Percentiles rank a stretch among this genome's conserved stretches.
Evolutionary conservation across 2,113 vertebrate species (phyloP).

Genomic region (Leucoraja erinaceus): DNA sequence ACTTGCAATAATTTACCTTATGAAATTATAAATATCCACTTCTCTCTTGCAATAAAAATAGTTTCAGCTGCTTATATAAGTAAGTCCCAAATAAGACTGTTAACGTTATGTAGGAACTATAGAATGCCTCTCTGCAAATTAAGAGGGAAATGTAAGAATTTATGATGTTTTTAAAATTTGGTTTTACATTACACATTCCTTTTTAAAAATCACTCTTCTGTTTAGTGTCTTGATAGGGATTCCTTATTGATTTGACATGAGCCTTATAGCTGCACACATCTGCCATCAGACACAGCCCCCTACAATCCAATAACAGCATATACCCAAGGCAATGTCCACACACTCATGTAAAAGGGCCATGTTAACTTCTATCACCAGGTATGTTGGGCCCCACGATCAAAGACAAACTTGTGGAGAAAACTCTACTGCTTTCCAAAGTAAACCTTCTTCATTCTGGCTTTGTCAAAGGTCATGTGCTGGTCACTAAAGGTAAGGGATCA

Average conservation of each 20-base stretch:
- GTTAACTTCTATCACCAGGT: background rate
- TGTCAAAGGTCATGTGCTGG: background rate
- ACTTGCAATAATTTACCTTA: background rate
- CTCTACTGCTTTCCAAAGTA: background rate
- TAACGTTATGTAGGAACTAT: background rate
- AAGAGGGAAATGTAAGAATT: constrained; percentile 4
- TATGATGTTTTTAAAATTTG: background rate
- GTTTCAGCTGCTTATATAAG: background rate
- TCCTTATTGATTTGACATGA: background rate
- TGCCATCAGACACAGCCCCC: background rate
- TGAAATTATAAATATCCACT: background rate
- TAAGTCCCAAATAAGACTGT: background rate
- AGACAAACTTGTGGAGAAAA: background rate
- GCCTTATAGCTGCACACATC: background rate
- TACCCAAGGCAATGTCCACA: background rate
- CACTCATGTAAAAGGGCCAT: background rate
- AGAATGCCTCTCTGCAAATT: constrained; percentile 24
- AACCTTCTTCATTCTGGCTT: background rate
- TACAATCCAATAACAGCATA: background rate
- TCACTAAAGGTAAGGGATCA: background rate
- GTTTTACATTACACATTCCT: background rate
- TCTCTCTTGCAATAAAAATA: constrained; percentile 1
- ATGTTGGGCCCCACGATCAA: background rate
- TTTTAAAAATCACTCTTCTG: background rate
- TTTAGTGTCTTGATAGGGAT: background rate